Evolutionary conservation across 2,797 vertebrate species (phyloP).

Genomic region (Dromococcyx pavoninus): DNA sequence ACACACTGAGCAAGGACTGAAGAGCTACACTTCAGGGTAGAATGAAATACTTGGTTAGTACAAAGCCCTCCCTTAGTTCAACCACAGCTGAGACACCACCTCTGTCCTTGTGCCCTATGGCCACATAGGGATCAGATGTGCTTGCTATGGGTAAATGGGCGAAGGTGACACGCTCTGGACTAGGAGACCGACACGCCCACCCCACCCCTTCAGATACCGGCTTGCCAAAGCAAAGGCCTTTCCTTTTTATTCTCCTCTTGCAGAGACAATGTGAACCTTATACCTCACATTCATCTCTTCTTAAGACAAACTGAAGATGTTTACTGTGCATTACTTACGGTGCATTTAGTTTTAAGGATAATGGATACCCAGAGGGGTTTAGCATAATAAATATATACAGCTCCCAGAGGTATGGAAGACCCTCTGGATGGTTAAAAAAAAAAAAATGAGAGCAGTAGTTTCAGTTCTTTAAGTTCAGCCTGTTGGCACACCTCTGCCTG

Average conservation of each 20-base stretch:
- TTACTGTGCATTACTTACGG: not conserved
- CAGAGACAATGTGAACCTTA: not conserved
- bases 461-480: not conserved
- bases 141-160: not conserved
- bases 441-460: not conserved
- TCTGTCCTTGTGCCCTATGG: not conserved
- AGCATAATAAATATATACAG: not conserved
- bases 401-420: not conserved
- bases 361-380: not conserved
- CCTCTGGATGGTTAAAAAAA: not conserved
- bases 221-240: not conserved
- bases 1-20: not conserved
- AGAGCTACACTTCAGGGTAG: not conserved
- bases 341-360: not conserved
- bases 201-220: not conserved
- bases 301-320: not conserved
- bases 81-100: not conserved
- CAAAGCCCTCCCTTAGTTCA: not conserved
- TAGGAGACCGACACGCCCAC: not conserved
- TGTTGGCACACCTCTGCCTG: not conserved
- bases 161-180: not conserved
- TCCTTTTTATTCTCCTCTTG: not conserved
- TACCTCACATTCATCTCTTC: not conserved
- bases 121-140: not conserved
- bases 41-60: not conserved